Conservation (phyloP, 2,888 invertebrate genomes). For the Camptogramma bilineatum region DNA sequence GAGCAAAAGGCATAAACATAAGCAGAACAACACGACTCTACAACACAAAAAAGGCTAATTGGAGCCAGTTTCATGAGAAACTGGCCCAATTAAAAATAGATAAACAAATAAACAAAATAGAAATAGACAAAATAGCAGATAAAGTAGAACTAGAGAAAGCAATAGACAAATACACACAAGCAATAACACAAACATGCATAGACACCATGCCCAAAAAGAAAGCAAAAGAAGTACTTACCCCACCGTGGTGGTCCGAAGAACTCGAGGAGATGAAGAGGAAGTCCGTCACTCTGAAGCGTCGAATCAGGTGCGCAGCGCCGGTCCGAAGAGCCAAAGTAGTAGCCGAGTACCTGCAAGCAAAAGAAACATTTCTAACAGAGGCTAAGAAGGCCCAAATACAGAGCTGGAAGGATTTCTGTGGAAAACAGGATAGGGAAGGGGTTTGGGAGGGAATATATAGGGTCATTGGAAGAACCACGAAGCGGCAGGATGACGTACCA, state of each 20-base stretch:
- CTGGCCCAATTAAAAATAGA: conserved; percentile 15
- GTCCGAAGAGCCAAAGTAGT: background rate
- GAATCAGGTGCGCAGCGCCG: conserved; percentile 3
- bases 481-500: conserved; percentile 9
- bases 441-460: no score
- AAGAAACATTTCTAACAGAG: background rate
- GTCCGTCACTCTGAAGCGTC: background rate
- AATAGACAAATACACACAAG: background rate
- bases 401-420: conserved; percentile 39
- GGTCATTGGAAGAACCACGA: conserved; percentile 7
- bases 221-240: background rate
- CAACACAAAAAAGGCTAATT: conserved; percentile 2
- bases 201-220: background rate
- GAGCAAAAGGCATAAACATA: background rate
- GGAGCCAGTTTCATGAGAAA: conserved; percentile 12
- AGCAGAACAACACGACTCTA: background rate
- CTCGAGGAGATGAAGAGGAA: background rate
- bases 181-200: conserved; percentile 1
- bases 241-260: background rate
- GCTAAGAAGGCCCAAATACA: conserved; percentile 21
- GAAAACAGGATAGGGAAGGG: conserved; percentile 24
- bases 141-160: background rate
- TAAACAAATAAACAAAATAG: background rate
- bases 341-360: conserved; percentile 10
- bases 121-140: background rate